phyloP scores from a whole-genome alignment of 2,888 invertebrate species.

The Hydrotaea cyrtoneurina region DNA sequence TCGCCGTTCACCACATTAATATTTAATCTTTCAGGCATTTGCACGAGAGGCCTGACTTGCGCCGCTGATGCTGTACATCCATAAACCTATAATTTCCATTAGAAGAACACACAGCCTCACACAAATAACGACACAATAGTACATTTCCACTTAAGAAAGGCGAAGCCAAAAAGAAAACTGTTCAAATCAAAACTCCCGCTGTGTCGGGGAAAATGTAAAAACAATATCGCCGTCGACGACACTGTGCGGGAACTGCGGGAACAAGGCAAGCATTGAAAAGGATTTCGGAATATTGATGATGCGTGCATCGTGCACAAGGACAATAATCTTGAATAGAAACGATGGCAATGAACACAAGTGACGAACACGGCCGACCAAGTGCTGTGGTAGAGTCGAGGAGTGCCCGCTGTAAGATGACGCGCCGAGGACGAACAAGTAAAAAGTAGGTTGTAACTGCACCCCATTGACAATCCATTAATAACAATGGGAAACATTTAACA shows the following conservation, averaged over 20 bases:
- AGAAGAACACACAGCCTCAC: conserved; percentile 18
- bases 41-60: too few relatives aligned
- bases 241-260: conserved; percentile 13
- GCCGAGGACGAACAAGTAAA: conserved; percentile 11
- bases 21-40: too few relatives aligned
- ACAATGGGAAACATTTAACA: conserved; percentile 62
- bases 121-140: conserved; percentile 19
- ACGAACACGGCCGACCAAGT: too few relatives aligned
- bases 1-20: too few relatives aligned
- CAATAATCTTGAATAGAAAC: conserved; percentile 58
- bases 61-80: too few relatives aligned
- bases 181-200: conserved; percentile 65
- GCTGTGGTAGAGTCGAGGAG: not conserved
- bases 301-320: conserved; percentile 63
- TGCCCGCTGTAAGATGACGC: not conserved
- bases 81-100: conserved; percentile 47
- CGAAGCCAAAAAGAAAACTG: conserved; percentile 59
- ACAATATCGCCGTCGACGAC: conserved; percentile 40
- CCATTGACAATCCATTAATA: conserved; percentile 67
- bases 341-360: conserved; percentile 30
- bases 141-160: conserved; percentile 40
- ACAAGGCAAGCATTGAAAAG: conserved; percentile 45
- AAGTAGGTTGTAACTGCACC: conserved; percentile 62
- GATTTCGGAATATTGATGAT: conserved; percentile 66
- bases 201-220: conserved; percentile 51